Percentiles rank a stretch among this genome's conserved stretches.
These are phyloP conservation scores for Sciurus carolinensis DNA, from an alignment of 2,797 vertebrate genomes.

Conservation along the genomic window DNA sequence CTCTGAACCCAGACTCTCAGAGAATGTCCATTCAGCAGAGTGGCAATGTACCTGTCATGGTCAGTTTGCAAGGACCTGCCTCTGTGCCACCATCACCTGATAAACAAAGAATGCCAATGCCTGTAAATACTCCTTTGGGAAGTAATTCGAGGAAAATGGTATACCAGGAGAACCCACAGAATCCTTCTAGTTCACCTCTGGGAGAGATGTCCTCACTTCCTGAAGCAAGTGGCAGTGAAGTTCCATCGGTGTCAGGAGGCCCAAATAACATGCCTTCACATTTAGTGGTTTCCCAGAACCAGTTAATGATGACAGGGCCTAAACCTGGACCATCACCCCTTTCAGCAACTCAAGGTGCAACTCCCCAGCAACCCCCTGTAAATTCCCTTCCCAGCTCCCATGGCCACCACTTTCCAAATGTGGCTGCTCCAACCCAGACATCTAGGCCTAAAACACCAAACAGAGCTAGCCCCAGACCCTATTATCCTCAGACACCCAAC, in stretches of 20 bases:
- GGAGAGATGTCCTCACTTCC: slow-evolving; percentile 93
- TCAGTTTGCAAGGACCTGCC: slow-evolving; percentile 95
- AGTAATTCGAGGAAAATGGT: slow-evolving; percentile 94
- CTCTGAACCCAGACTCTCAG: slow-evolving; percentile 94
- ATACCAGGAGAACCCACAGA: slow-evolving; percentile 94
- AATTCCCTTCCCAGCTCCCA: slow-evolving; percentile 92
- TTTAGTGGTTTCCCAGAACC: slow-evolving; percentile 93
- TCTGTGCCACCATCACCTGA: slow-evolving; percentile 96
- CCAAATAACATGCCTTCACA: slow-evolving; percentile 93
- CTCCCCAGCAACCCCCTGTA: slow-evolving; percentile 94
- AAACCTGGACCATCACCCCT: slow-evolving; percentile 94
- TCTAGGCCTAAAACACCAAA: slow-evolving; percentile 99
- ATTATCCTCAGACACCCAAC: slow-evolving; percentile 98
- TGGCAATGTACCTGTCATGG: slow-evolving; percentile 95
- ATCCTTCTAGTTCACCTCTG: slow-evolving; percentile 92
- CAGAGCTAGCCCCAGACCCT: slow-evolving; percentile 97
- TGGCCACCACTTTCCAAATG: slow-evolving; percentile 95
- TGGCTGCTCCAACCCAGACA: slow-evolving; percentile 95
- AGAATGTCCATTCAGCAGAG: slow-evolving; percentile 95
- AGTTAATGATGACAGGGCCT: slow-evolving; percentile 93
- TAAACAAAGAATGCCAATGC: slow-evolving; percentile 95
- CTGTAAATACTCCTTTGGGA: slow-evolving; percentile 93
- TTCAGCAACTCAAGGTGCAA: slow-evolving; percentile 93
- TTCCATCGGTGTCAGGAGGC: slow-evolving; percentile 90
- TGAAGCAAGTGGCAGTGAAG: slow-evolving; percentile 92